These are phyloP conservation scores for Ariopsis seemanni DNA, from an alignment of 2,113 vertebrate species.

Conservation along the genomic window DNA sequence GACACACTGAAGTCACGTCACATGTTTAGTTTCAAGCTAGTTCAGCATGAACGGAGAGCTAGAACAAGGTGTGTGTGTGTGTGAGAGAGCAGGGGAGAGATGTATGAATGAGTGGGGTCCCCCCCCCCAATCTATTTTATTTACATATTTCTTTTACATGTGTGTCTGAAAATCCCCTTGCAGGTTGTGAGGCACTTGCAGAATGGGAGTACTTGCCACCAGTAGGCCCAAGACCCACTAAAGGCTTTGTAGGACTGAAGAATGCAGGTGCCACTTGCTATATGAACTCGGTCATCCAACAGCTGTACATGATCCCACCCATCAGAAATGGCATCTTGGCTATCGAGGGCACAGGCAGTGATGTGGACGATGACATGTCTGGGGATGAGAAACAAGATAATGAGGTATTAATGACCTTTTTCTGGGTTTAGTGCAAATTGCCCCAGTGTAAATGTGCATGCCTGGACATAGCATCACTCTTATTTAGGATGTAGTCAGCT, in stretches of 20 bases:
- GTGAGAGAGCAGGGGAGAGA: too few species aligned
- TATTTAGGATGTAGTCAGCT: background rate
- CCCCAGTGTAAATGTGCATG: background rate
- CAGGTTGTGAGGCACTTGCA: constrained; percentile 94
- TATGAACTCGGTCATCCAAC: constrained; percentile 99
- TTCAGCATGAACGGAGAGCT: background rate
- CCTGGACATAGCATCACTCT: background rate
- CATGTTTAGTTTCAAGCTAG: background rate
- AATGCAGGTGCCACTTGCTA: constrained; percentile 98
- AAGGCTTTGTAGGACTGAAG: constrained; percentile 97
- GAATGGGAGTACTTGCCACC: constrained; percentile 98
- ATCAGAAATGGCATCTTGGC: constrained; percentile 97
- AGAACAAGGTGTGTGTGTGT: background rate
- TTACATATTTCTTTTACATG: background rate
- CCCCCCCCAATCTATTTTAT: too few species aligned
- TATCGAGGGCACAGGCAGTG: constrained; percentile 95
- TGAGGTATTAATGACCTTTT: constrained; percentile 77
- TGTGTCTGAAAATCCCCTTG: background rate
- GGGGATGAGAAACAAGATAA: constrained; percentile 98
- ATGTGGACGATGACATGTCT: constrained; percentile 98
- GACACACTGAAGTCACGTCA: too few species aligned
- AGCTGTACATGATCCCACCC: constrained; percentile 98
- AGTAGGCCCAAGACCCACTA: constrained; percentile 93
- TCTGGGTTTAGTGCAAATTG: background rate
- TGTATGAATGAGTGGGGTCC: too few species aligned